These are phyloP conservation scores for Crepidodera aurea DNA, from an alignment of 2,888 invertebrate species.

Conservation along the genomic window DNA sequence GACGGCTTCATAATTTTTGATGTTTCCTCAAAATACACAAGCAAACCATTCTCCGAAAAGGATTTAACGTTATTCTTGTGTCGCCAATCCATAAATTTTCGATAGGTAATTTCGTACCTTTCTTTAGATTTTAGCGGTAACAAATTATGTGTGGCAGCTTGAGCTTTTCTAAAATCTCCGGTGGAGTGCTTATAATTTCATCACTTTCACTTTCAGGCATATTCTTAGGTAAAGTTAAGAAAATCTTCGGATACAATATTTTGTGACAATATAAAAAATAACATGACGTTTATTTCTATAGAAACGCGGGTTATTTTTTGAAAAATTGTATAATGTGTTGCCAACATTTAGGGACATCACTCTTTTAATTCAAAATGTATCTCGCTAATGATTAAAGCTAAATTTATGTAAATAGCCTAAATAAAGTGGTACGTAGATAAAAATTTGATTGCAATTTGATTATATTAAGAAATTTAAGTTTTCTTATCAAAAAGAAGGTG, in stretches of 20 bases:
- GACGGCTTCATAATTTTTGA: no score
- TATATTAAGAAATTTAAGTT: no score
- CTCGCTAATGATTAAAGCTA: no score
- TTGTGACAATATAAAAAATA: background rate
- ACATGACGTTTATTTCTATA: background rate
- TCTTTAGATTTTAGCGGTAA: slow-evolving; percentile 12
- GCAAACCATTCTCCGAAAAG: no score
- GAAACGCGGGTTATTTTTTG: background rate
- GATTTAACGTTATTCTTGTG: slow-evolving; percentile 17
- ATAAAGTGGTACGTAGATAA: slow-evolving; percentile 1
- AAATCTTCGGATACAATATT: slow-evolving; percentile 4
- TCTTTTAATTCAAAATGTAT: slow-evolving; percentile 1
- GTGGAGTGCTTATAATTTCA: slow-evolving; percentile 9
- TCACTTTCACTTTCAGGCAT: background rate
- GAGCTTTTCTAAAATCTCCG: background rate
- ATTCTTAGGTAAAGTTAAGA: slow-evolving; percentile 9
- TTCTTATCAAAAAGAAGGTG: slow-evolving; percentile 2
- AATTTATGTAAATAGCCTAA: background rate
- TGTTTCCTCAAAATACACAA: no score
- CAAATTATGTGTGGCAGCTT: slow-evolving; percentile 1
- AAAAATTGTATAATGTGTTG: background rate
- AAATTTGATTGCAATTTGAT: background rate
- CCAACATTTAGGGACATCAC: background rate
- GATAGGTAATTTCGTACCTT: slow-evolving; percentile 14
- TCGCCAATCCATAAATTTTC: slow-evolving; percentile 17